A percentile compares a stretch with the other conserved stretches of the same genome.
phyloP scores from a whole-genome alignment of 2,888 invertebrate species.

The Oligia fasciuncula region DNA sequence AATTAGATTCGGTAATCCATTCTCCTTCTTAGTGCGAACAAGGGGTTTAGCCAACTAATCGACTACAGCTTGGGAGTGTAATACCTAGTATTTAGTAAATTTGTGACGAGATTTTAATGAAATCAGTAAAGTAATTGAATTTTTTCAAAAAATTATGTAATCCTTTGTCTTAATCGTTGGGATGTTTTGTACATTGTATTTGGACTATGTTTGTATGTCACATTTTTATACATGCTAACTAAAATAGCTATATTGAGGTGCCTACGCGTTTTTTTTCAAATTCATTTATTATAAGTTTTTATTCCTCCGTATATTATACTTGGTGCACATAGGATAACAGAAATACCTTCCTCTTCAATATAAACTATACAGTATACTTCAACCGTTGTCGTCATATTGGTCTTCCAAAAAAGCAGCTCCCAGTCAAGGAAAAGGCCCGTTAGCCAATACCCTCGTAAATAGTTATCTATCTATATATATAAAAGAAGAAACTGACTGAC shows the following conservation, averaged over 20 bases:
- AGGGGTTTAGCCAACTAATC: slow-evolving; percentile 37
- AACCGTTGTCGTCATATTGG: background rate
- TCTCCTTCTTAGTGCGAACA: slow-evolving; percentile 28
- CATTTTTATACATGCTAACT: slow-evolving; percentile 42
- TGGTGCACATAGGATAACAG: background rate
- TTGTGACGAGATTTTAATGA: slow-evolving; percentile 83
- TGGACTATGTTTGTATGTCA: slow-evolving; percentile 63
- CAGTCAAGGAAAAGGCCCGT: background rate
- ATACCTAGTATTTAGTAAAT: slow-evolving; percentile 68
- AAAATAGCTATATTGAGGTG: background rate
- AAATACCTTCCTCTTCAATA: background rate
- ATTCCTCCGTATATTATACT: background rate
- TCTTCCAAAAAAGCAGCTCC: background rate
- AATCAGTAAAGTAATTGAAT: slow-evolving; percentile 83
- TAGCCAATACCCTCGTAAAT: background rate
- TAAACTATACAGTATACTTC: background rate
- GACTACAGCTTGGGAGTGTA: slow-evolving; percentile 36
- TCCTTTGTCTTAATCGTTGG: slow-evolving; percentile 78
- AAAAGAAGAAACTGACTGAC: too few species aligned
- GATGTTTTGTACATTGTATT: slow-evolving; percentile 75
- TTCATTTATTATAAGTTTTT: background rate
- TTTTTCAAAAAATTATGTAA: slow-evolving; percentile 81
- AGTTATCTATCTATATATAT: too few species aligned
- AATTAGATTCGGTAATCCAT: slow-evolving; percentile 37
- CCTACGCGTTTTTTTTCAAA: background rate